Evolutionary conservation across 2,113 vertebrate genomes (phyloP).

Genomic region (Oxyruncus cristatus): DNA sequence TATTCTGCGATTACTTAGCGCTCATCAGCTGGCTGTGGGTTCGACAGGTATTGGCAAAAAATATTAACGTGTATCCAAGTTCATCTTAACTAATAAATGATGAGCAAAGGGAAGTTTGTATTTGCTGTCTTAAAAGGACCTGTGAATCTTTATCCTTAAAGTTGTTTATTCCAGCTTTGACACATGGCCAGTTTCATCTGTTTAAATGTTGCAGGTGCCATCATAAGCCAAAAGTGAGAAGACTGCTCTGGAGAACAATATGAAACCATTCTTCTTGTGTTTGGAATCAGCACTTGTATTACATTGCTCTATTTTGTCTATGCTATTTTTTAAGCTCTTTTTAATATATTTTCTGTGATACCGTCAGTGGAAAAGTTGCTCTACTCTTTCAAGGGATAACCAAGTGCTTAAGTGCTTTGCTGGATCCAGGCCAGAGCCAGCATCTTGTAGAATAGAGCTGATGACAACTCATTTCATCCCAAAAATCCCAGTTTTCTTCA

Average conservation of each 20-base stretch:
- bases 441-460: conserved; percentile 13
- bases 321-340: background rate
- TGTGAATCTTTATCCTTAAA: background rate
- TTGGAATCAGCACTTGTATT: background rate
- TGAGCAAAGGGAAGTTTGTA: conserved; percentile 13
- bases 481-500: conserved; percentile 23
- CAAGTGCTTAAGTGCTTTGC: background rate
- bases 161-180: background rate
- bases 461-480: conserved; percentile 20
- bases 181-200: background rate
- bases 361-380: background rate
- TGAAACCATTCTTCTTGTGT: background rate
- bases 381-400: background rate
- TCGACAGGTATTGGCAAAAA: conserved; percentile 38
- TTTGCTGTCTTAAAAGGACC: background rate
- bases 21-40: background rate
- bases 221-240: background rate
- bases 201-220: background rate
- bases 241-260: background rate
- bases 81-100: conserved; percentile 18
- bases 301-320: background rate
- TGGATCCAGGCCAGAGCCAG: conserved; percentile 39
- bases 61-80: background rate
- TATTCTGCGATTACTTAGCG: background rate
- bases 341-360: background rate